Evolutionary conservation across 2,888 invertebrate species (phyloP), one percentile per base, ranked within the genome.

Genomic region (Cetonia aurata): DNA sequence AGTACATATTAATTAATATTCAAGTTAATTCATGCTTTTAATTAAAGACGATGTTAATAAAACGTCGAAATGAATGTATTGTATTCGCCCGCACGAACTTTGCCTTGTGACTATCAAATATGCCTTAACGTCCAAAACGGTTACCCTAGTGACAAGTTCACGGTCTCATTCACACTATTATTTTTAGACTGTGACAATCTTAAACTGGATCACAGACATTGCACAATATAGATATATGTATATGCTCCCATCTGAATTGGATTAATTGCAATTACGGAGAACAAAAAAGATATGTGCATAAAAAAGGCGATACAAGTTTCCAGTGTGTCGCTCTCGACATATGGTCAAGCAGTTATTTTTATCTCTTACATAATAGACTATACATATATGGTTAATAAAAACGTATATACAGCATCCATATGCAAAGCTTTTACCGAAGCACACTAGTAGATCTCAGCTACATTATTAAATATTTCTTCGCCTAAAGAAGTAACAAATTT

Each of bases 141-240:
- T 31, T 25, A 67, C 31, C 37, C 13, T 57, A 15, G 33, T 53
- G 50, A 48, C 71, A 71, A 71, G 71, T 71, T 71, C 71, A 71
- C 31, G 71, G 71, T 57, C 67, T 42, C 62, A 65, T 69, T 69
- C 52, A 53, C 52, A 31, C 17, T 52, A 52, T 71, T 71, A 71
- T 71, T 71, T 67, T 71, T 67, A 70, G 69, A 55, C 46, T 55
- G 41, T 67, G 71, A 71, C 67, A 71, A 44, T 67, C 41, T 67
- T 66, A 69, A 67, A 56, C 41, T 53, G 53, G 55, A 56, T 33
- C 67, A 56, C 46, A 55, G 48, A 67, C 67, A 37, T 57, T 48
- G 55, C 55, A 57, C 67, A 67, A 67, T 67, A 37, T 8, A 37
- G 8, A 37, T 37, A 37, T 37, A 33, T 33, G 6, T 33, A 37